Percentiles rank a stretch among this genome's conserved stretches.
These are phyloP conservation scores for Benitochromis conjunctus DNA, from an alignment of 2,113 vertebrate species.

Conservation along the genomic window DNA sequence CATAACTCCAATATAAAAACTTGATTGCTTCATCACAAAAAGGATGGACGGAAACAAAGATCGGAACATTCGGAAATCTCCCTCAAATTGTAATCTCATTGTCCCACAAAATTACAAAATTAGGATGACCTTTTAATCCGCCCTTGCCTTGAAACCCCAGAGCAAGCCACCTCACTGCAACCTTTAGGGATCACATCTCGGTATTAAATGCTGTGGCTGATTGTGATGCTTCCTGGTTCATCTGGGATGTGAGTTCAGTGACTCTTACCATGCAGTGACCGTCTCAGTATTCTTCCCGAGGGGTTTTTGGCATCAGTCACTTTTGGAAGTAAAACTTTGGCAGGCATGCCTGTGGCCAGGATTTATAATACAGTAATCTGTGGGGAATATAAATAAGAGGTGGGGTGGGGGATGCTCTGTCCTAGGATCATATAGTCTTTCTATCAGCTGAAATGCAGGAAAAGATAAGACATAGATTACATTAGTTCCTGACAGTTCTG, in stretches of 20 bases:
- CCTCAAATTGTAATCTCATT: slow-evolving; percentile 12
- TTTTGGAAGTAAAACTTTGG: slow-evolving; percentile 11
- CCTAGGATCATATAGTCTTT: not conserved
- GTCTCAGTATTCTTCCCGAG: slow-evolving; percentile 20
- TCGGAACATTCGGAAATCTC: not conserved
- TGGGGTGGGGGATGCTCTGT: not conserved
- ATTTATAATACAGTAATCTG: not conserved
- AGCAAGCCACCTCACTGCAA: not conserved
- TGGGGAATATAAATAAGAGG: not conserved
- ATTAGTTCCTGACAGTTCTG: not conserved
- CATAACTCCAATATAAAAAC: not conserved
- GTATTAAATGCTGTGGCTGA: not conserved
- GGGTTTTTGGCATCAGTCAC: slow-evolving; percentile 10
- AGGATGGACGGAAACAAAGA: not conserved
- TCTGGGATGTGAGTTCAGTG: slow-evolving; percentile 17
- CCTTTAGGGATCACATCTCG: not conserved
- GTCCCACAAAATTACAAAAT: not conserved
- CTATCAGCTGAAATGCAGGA: not conserved
- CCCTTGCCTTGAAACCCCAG: not conserved
- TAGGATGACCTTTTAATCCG: slow-evolving; percentile 38
- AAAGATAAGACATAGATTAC: not conserved
- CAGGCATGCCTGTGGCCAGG: slow-evolving; percentile 36
- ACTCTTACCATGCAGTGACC: slow-evolving; percentile 19
- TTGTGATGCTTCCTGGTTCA: slow-evolving; percentile 20
- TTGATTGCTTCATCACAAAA: not conserved